Evolutionary conservation across 2,888 invertebrate species (phyloP).

Genomic region (Plagodis pulveraria): DNA sequence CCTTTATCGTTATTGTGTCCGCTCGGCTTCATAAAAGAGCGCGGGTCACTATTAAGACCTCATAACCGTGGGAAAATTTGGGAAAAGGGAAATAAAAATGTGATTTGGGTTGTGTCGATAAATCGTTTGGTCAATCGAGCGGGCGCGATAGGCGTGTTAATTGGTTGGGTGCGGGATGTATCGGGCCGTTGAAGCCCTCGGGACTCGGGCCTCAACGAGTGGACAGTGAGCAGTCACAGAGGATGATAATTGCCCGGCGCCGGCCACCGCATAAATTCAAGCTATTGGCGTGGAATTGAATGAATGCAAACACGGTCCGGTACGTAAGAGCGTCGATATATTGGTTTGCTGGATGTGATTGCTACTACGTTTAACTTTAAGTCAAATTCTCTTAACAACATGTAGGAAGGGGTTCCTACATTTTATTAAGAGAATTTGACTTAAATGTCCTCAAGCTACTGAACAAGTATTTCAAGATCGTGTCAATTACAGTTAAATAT

Average conservation of each 20-base stretch:
- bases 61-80: constrained; percentile 82
- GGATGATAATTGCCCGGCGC: constrained; percentile 76
- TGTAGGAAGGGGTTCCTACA: too few species aligned
- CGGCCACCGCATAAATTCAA: constrained; percentile 65
- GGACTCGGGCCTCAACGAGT: constrained; percentile 50
- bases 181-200: constrained; percentile 32
- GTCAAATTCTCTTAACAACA: too few species aligned
- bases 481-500: too few species aligned
- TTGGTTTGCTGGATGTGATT: constrained; percentile 42
- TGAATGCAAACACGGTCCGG: constrained; percentile 59
- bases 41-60: constrained; percentile 80
- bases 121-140: constrained; percentile 72
- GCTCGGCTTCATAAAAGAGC: constrained; percentile 81
- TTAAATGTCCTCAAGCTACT: too few species aligned
- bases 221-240: constrained; percentile 72
- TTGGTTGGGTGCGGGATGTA: constrained; percentile 68
- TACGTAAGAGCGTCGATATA: constrained; percentile 40
- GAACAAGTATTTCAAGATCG: too few species aligned
- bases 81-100: constrained; percentile 44
- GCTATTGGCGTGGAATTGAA: constrained; percentile 71
- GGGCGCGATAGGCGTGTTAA: constrained; percentile 79
- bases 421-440: too few species aligned
- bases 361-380: too few species aligned
- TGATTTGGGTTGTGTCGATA: constrained; percentile 59
- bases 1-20: constrained; percentile 84